Base-by-base conservation (phyloP, 2,113 vertebrate species). In the Barbus barbus region DNA sequence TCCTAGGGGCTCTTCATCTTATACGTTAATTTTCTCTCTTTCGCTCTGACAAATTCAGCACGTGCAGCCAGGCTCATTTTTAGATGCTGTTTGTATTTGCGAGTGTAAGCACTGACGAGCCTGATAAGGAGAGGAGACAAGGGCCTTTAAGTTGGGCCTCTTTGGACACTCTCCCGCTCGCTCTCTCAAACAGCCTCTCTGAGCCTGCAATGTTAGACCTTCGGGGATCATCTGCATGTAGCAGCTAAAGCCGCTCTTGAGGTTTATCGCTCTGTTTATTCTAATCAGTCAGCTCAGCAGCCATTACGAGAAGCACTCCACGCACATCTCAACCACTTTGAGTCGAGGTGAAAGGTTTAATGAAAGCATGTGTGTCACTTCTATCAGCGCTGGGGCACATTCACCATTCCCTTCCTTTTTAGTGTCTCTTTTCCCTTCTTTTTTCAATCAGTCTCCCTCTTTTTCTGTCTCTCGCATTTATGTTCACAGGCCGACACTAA, bases 191-290 rank as follows among this genome's bases (percentile, higher is more conserved):
- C 51, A 74, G 36, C 14, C 38, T 81, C 53, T 79, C 22, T 46
- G 69, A 48, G 67, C 78, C 69, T 51, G 56, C 56, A 28, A 78
- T 28, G 44, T 22, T 9, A 46, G 53, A 79, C 75, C 76, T 80
- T 56, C 31, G 22, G 84, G 74, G 77, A 81, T 75, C 69, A 63
- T 85, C 78, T 85, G 56, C n/a, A 75, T 65, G 78, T 74, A 24
- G 53, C 84, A 58, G 58, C 71, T 81, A 85, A 85, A 85, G 77
- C 20, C 44, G 26, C 84, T 85, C 84, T 80, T 74, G 84, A 81
- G 84, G 84, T 85, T 85, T 85, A 81, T 81, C 41, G 78, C 71
- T 85, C 78, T 81, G 84, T 81, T 85, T 81, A 81, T 78, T 85
- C 84, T 81, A 81, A 85, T 81, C 67, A 79, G 78, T 84, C 65